Base-by-base conservation (phyloP, 2,888 invertebrate genomes). In the Tipula confusa region DNA sequence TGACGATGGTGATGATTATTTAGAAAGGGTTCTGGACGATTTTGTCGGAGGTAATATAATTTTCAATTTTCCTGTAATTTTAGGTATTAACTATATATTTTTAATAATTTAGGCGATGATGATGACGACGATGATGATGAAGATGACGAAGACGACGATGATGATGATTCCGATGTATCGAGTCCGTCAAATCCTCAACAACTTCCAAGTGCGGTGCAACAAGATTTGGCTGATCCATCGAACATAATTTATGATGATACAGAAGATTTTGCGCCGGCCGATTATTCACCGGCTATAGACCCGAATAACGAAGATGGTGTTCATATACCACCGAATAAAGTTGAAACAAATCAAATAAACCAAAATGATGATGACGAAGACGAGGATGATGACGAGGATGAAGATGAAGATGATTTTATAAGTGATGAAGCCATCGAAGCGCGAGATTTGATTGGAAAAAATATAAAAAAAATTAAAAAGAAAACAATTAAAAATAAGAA, bases 21-120 rank as follows among this genome's bases (percentile, higher is more conserved):
- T 96, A 86, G 95, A 94, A 87, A 91, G 95, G 86, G 93, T 96
- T 89, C 94, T 96, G 89, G 96, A 95, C 87, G 96, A 95, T 88
- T 93, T 96, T 88, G 91, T 96, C 87, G 96, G 95, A 91, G 96
- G 95, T 95, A 36, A 82, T 15, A 18, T 2, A 11, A 24, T 29
- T 29, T 33, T 7, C 9, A 33, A 2, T 33, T 33, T 33, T 33
- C 11, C 4, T 15, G 43, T 31, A 82, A 18, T 18, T 15, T 1
- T 31, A 18, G 3, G 9, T 33, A 82, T 31, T 81, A 29, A 9
- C 13, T 29, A 83, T 90, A n/a, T n/a, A 90, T 85, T 92, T 92
- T 85, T 24, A 15, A 64, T 15, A 28, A n/a, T 29, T 29, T 80
- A 29, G 31, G 5, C 15, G 80, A 29, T 29, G 92, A 92, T 84